Evolutionary conservation across 2,888 invertebrate species (phyloP).

Genomic region (Clostera curtula): DNA sequence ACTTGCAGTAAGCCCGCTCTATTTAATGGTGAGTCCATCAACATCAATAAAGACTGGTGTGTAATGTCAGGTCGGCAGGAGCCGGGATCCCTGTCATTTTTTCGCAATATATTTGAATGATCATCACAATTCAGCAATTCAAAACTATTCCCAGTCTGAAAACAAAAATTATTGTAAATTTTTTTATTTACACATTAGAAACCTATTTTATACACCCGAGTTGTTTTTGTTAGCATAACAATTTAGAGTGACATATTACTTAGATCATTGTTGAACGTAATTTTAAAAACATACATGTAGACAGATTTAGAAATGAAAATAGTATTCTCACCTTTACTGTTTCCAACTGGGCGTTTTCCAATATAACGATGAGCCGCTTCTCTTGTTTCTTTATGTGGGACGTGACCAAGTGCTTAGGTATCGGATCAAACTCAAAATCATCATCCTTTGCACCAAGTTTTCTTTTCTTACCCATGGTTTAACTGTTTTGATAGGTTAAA

Average conservation of each 20-base stretch:
- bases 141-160: constrained; percentile 89
- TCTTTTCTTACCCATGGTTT: constrained; percentile 62
- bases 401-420: constrained; percentile 85
- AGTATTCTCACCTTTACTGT: constrained; percentile 92
- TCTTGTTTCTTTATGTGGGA: constrained; percentile 87
- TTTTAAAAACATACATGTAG: no score
- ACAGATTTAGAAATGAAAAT: no score
- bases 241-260: no score
- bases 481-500: not conserved
- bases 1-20: constrained; percentile 97
- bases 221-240: no score
- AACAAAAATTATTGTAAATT: constrained; percentile 17
- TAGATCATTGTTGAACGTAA: no score
- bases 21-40: constrained; percentile 97
- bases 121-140: constrained; percentile 96
- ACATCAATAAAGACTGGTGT: constrained; percentile 97
- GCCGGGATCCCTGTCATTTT: constrained; percentile 89
- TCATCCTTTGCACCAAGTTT: constrained; percentile 71
- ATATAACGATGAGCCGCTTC: constrained; percentile 92
- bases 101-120: constrained; percentile 88
- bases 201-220: no score
- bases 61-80: constrained; percentile 96
- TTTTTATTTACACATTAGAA: no score
- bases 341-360: constrained; percentile 96
- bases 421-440: constrained; percentile 85